Evolutionary conservation across 2,888 invertebrate species (phyloP).

Genomic region (Brachylomia viminalis): DNA sequence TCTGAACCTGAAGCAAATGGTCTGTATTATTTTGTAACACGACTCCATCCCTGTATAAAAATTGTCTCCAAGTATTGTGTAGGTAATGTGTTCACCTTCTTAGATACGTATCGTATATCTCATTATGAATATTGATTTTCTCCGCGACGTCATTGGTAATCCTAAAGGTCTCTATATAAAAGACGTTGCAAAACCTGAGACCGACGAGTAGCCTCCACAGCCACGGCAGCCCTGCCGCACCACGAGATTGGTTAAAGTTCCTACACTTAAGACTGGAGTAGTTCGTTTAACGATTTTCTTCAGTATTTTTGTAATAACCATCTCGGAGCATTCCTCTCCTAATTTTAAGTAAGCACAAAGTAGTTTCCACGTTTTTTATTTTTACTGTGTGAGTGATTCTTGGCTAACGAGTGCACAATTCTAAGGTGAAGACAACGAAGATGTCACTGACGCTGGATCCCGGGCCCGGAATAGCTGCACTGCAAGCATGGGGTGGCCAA

Average conservation of each 20-base stretch:
- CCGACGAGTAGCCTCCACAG: conserved; percentile 87
- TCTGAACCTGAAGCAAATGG: not conserved
- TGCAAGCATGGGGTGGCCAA: conserved; percentile 88
- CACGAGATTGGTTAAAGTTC: conserved; percentile 84
- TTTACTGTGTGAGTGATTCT: conserved; percentile 6
- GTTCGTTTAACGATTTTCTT: conserved; percentile 90
- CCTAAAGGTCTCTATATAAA: conserved; percentile 83
- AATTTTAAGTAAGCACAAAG: conserved; percentile 75
- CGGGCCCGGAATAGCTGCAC: conserved; percentile 85
- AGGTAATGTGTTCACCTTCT: conserved; percentile 84
- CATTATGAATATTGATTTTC: conserved; percentile 89
- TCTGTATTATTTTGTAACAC: not conserved
- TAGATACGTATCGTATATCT: conserved; percentile 85
- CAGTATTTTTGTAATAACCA: conserved; percentile 89
- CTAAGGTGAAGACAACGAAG: conserved; percentile 72
- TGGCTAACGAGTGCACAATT: conserved; percentile 40
- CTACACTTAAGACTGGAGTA: conserved; percentile 89
- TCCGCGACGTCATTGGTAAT: conserved; percentile 81
- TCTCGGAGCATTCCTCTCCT: conserved; percentile 80
- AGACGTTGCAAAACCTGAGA: conserved; percentile 69
- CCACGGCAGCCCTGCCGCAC: conserved; percentile 81
- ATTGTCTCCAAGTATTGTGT: conserved; percentile 64
- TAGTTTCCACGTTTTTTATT: conserved; percentile 8
- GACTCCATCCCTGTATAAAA: conserved; percentile 72
- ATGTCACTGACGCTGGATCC: conserved; percentile 87